A percentile compares a stretch with the other conserved stretches of the same genome.
Evolutionary conservation across 2,888 invertebrate species (phyloP).

Genomic region (Auanema freiburgensis): DNA sequence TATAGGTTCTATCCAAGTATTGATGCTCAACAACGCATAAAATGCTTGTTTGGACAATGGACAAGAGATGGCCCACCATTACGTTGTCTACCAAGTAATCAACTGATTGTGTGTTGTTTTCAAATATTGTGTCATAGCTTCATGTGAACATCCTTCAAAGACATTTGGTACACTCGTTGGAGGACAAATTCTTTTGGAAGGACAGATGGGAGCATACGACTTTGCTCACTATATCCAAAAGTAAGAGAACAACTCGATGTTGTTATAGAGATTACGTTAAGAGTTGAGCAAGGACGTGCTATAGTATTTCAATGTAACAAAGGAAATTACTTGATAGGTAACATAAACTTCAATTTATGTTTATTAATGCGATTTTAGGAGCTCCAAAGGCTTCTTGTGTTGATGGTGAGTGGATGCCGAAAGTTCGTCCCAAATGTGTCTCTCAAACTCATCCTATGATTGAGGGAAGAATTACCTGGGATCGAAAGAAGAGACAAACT

Average conservation of each 20-base stretch:
- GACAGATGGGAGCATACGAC: conserved; percentile 66
- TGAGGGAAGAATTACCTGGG: conserved; percentile 63
- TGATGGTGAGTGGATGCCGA: conserved; percentile 62
- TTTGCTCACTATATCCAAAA: conserved; percentile 66
- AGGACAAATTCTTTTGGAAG: conserved; percentile 66
- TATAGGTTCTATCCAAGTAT: conserved; percentile 19
- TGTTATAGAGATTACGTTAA: conserved; percentile 1
- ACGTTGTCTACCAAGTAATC: conserved; percentile 54
- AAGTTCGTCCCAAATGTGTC: conserved; percentile 57
- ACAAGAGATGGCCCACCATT: conserved; percentile 55
- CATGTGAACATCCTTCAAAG: conserved; percentile 60
- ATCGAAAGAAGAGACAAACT: conserved; percentile 36
- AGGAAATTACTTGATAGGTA: conserved; percentile 64
- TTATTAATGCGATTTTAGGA: conserved; percentile 44
- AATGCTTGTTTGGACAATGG: conserved; percentile 92
- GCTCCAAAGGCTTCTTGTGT: conserved; percentile 64
- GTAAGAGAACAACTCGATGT: neutral
- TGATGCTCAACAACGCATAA: conserved; percentile 12
- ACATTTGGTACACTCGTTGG: conserved; percentile 62
- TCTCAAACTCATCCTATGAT: conserved; percentile 62
- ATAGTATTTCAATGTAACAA: conserved; percentile 65
- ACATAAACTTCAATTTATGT: conserved; percentile 1
- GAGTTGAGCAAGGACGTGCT: conserved; percentile 60
- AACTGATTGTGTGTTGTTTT: no score
- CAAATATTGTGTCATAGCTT: conserved; percentile 34